Base-by-base conservation (phyloP, 2,113 vertebrate genomes). In the Amblyopsis rosae region DNA sequence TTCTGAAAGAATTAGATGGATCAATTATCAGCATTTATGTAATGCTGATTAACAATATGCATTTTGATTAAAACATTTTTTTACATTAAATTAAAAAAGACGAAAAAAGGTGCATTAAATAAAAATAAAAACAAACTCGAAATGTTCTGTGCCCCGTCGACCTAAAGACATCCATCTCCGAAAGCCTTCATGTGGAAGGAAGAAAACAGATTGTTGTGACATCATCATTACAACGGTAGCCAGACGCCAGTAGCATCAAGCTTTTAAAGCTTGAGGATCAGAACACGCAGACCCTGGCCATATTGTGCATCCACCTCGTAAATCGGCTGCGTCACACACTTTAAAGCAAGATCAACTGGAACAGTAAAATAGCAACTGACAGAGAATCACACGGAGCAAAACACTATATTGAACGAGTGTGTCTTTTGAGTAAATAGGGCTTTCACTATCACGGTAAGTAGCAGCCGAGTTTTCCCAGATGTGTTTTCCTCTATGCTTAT, bases 321-420 rank as follows among this genome's bases (percentile, higher is more conserved):
- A 84, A 90, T 76, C 86, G 80, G 75, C 91, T 91, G 90, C 88
- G 90, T 91, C 89, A 90, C 85, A 84, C 73, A n/a, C 69, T 65
- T n/a, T n/a, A n/a, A 55, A 57, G 7, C 41, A 51, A 71, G 54
- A 49, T 65, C 64, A 56, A 12, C 46, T 15, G 68, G 62, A 80
- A 63, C 49, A 33, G 49, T 48, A 65, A 62, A 73, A 55, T 4
- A 69, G 7, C 3, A 61, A 8, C 51, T 66, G n/a, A 69, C 58
- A 54, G 69, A 58, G 16, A 15, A 78, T 57, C 0, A 16, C 59
- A 32, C 15, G 5, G 61, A 56, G 33, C 62, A 1, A 51, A 60
- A 54, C 32, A 26, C 56, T 70, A 71, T 1, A 6, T 49, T 19
- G 66, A 80, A 47, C 73, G 50, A 83, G 84, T 74, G 67, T 59